Evolutionary conservation across 92 coral and sea anemone genomes (phyloP).

Genomic region (Plumapathes pennacea): DNA sequence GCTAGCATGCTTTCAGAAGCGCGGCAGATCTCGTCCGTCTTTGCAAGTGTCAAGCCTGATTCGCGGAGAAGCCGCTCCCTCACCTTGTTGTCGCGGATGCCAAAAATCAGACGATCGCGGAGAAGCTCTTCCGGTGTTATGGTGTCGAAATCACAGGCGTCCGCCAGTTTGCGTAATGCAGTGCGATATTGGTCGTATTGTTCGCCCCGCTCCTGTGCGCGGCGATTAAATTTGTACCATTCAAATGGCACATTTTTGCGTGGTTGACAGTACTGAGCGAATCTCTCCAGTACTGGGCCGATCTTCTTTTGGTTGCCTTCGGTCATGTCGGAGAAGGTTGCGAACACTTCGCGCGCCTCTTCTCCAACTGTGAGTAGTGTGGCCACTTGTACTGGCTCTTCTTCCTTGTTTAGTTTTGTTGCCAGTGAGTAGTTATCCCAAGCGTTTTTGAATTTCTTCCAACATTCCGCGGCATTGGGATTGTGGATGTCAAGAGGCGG

Average conservation of each 20-base stretch:
- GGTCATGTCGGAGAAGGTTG: too few species aligned
- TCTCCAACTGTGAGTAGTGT: too few species aligned
- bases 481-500: too few species aligned
- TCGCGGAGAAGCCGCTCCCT: slow-evolving; percentile 17
- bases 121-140: slow-evolving; percentile 23
- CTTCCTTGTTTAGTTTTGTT: too few species aligned
- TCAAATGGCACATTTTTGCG: slow-evolving; percentile 1
- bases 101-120: slow-evolving; percentile 7
- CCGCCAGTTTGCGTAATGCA: slow-evolving; percentile 32
- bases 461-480: too few species aligned
- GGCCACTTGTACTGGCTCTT: too few species aligned
- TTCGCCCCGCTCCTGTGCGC: slow-evolving; percentile 16
- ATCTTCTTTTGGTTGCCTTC: too few species aligned
- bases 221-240: slow-evolving; percentile 22
- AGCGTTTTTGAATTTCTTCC: too few species aligned
- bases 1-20: too few species aligned
- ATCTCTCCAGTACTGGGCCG: background rate
- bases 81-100: slow-evolving; percentile 15
- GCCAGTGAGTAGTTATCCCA: too few species aligned
- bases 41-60: background rate
- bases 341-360: too few species aligned
- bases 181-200: slow-evolving; percentile 34
- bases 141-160: slow-evolving; percentile 21
- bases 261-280: slow-evolving; percentile 2
- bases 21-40: slow-evolving; percentile 9